phyloP scores from a whole-genome alignment of 1,140 invertebrate genomes.

The Mactra quadrangularis region DNA sequence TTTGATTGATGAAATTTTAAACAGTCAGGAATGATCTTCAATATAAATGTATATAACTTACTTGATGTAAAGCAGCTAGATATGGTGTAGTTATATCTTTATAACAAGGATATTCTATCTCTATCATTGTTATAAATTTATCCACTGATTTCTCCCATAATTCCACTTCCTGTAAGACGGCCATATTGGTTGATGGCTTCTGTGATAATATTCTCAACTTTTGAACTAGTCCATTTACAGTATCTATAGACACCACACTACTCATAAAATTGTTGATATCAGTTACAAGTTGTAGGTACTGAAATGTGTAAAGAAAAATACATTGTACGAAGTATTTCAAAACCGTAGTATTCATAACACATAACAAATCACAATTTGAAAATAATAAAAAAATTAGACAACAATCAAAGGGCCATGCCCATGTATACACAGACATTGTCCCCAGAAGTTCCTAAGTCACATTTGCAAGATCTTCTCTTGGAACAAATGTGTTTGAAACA shows the following conservation, averaged over 20 bases:
- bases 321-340: no score
- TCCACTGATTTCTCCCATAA: conserved; percentile 74
- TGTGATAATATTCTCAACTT: conserved; percentile 56
- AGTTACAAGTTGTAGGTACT: conserved; percentile 70
- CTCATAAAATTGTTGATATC: conserved; percentile 71
- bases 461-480: no score
- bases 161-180: conserved; percentile 53
- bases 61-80: conserved; percentile 71
- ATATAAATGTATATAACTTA: no score
- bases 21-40: no score
- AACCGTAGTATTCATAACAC: neutral
- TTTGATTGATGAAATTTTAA: no score
- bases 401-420: no score
- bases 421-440: no score
- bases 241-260: conserved; percentile 65
- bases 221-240: conserved; percentile 65
- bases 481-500: no score
- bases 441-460: no score
- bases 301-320: conserved; percentile 26
- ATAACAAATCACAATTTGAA: no score
- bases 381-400: no score
- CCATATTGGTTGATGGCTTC: neutral
- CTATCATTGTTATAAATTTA: conserved; percentile 71
- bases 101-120: conserved; percentile 71
- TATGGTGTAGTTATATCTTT: conserved; percentile 78